phyloP scores from a whole-genome alignment of 1,140 invertebrate species.

The Drosophila fuyamai region DNA sequence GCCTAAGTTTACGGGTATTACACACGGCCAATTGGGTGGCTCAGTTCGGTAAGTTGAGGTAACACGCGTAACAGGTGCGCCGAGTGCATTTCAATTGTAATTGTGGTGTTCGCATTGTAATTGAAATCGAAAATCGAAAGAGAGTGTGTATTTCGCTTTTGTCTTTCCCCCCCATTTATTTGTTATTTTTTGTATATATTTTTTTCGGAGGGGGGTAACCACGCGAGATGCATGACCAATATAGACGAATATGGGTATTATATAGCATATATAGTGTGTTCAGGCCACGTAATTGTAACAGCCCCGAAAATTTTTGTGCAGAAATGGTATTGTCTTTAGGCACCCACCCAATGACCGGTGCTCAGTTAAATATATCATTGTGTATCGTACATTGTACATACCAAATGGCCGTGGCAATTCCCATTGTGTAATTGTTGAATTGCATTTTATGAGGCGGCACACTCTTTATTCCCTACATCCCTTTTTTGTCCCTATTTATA shows the following conservation, averaged over 20 bases:
- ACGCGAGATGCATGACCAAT: constrained; percentile 55
- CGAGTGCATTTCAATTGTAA: constrained; percentile 64
- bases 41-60: constrained; percentile 13
- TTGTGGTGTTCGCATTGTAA: constrained; percentile 42
- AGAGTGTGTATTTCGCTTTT: constrained; percentile 24
- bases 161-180: constrained; percentile 4
- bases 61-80: constrained; percentile 58
- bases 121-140: constrained; percentile 41
- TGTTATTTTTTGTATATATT: neutral
- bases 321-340: constrained; percentile 49
- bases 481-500: neutral
- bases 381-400: neutral
- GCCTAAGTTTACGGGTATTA: constrained; percentile 22
- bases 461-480: constrained; percentile 5
- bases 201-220: neutral
- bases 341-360: constrained; percentile 12
- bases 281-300: constrained; percentile 45
- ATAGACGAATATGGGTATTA: constrained; percentile 2
- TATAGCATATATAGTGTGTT: neutral
- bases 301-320: constrained; percentile 33
- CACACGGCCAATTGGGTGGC: constrained; percentile 33
- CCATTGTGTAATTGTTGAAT: constrained; percentile 62
- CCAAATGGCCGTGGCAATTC: constrained; percentile 22
- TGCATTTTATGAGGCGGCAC: constrained; percentile 54
- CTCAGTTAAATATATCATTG: constrained; percentile 5